Base-by-base conservation (phyloP, 2,113 vertebrate genomes). In the Pteronura brasiliensis region DNA sequence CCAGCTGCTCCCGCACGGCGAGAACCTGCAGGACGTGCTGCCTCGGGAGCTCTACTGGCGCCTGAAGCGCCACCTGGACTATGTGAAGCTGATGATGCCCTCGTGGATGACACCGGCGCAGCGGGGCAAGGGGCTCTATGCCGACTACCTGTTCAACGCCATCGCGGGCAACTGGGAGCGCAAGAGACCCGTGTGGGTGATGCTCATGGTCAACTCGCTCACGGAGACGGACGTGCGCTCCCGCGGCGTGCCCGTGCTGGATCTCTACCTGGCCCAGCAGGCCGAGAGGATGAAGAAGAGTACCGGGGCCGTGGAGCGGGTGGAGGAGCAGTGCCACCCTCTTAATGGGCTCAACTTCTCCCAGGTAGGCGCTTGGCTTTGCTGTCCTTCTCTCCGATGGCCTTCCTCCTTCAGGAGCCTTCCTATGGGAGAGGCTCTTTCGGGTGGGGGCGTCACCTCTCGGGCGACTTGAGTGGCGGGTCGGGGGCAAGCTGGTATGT, bases 201-300 rank as follows among this genome's bases (percentile, higher is more conserved):
- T 99, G 99, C 99, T 99, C 74, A 99, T 99, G 99, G 99, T 99
- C 94, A 99, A 99, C 99, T 99, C 99, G 0, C 98, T 99, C 98
- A 99, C 99, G 0, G 99, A 99, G 98, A 99, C 99, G 0, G 99
- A 99, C 31, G 99, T 99, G n/a, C 98, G 99, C 88, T 99, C 99
- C 79, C 98, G 99, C 1, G 99, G 99, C 0, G 99, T 99, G 59
- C 99, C 99, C 0, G 99, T 99, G 88, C 99, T 99, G 0, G 99
- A 99, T 98, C 99, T 99, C 90, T 99, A 99, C 98, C 98, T 99
- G 79, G 99, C 99, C 39, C 99, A 99, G 98, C 99, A 99, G 98
- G 99, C 99, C 0, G 99, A 99, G 97, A 99, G 99, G 97, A 99
- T 99, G 99, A 98, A 99, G 93, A 99, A 99, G 98, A 99, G 89